Percentiles rank a stretch among this genome's conserved stretches.
phyloP scores from a whole-genome alignment of 2,888 invertebrate genomes.

The Lycia hirtaria region DNA sequence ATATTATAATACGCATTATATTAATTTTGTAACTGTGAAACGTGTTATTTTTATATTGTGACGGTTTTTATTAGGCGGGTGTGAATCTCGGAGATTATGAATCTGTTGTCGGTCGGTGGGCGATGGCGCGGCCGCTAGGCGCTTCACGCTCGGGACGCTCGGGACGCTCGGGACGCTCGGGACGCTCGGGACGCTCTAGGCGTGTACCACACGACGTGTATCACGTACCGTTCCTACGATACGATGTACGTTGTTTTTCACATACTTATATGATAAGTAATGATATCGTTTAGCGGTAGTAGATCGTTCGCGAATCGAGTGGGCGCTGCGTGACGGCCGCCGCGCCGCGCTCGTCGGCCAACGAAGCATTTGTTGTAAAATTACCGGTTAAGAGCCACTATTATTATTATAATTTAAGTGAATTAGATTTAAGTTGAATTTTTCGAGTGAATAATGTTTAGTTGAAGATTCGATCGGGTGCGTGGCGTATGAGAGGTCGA shows the following conservation, averaged over 20 bases:
- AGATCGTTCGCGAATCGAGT: conserved; percentile 67
- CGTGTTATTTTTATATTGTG: conserved; percentile 79
- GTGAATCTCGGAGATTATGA: conserved; percentile 51
- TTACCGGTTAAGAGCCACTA: conserved; percentile 83
- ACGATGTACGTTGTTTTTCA: conserved; percentile 75
- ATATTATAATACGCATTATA: conserved; percentile 67
- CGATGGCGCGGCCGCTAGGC: conserved; percentile 14
- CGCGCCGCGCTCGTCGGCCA: conserved; percentile 78
- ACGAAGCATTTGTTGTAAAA: conserved; percentile 85
- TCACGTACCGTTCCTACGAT: conserved; percentile 1
- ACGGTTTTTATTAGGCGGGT: conserved; percentile 63
- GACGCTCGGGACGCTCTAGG: conserved; percentile 36
- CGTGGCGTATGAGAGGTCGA: conserved; percentile 81
- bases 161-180: conserved; percentile 30
- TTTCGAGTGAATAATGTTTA: conserved; percentile 83
- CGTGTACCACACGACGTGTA: too few relatives aligned
- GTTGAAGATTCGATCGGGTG: conserved; percentile 81
- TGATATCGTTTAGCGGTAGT: conserved; percentile 77
- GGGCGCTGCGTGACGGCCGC: conserved; percentile 56
- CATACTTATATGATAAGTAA: conserved; percentile 82
- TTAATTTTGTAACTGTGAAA: conserved; percentile 69
- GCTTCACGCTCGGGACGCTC: conserved; percentile 25
- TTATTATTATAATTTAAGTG: conserved; percentile 83
- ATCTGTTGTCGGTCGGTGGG: conserved; percentile 45
- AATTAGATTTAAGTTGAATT: conserved; percentile 83